phyloP scores from a whole-genome alignment of 2,797 vertebrate species.

The Melanotaenia boesemani region DNA sequence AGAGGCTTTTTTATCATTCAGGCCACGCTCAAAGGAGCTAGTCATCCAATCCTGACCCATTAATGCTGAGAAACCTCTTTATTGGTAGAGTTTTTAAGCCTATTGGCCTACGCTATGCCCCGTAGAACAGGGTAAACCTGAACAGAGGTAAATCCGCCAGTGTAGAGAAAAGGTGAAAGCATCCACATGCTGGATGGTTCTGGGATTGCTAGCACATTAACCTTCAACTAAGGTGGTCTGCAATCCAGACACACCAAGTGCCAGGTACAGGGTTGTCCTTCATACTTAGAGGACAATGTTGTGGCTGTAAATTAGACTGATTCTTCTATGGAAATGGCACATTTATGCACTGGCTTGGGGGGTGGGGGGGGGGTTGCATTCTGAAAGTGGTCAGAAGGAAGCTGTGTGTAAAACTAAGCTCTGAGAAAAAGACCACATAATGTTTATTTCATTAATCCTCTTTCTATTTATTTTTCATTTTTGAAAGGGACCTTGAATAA shows the following conservation, averaged over 20 bases:
- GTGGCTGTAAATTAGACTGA: conserved; percentile 26
- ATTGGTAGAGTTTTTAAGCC: conserved; percentile 81
- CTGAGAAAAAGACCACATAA: conserved; percentile 40
- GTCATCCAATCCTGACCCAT: conserved; percentile 83
- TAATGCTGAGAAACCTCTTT: conserved; percentile 83
- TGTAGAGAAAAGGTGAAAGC: conserved; percentile 66
- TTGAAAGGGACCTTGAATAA: conserved; percentile 20
- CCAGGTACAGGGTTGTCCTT: conserved; percentile 57
- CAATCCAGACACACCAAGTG: conserved; percentile 49
- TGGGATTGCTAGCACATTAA: conserved; percentile 70
- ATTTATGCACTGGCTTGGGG: conserved; percentile 33
- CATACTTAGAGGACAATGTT: conserved; percentile 48
- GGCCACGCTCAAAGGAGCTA: conserved; percentile 82
- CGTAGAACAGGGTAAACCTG: conserved; percentile 75
- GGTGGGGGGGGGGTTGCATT: conserved; percentile 45
- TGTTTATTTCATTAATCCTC: conserved; percentile 31
- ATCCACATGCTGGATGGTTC: conserved; percentile 59
- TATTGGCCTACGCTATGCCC: conserved; percentile 79
- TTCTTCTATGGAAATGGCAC: conserved; percentile 14
- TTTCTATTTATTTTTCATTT: conserved; percentile 26
- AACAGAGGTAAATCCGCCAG: conserved; percentile 74
- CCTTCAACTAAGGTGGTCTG: conserved; percentile 62
- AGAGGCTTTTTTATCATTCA: conserved; percentile 83
- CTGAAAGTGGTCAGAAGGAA: conserved; percentile 48
- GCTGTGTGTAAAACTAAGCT: conserved; percentile 57